Evolutionary conservation across 2,113 vertebrate species (phyloP).

Genomic region (Pollimyrus isidori): DNA sequence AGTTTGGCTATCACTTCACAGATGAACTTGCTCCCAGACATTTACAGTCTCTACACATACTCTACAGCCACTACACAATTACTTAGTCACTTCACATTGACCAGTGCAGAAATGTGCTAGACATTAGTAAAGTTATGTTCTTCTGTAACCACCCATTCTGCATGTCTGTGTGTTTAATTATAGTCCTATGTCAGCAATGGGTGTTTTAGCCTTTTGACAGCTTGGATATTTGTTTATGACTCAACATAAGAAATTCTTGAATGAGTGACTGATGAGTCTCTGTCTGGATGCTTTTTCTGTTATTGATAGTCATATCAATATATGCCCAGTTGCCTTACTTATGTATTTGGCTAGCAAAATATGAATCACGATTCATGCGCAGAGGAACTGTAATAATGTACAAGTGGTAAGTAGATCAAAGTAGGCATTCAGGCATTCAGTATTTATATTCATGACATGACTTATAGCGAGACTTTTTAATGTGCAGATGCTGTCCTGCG

Average conservation of each 20-base stretch:
- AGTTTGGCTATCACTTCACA: background rate
- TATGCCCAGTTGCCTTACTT: background rate
- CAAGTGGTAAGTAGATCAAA: background rate
- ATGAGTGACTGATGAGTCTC: background rate
- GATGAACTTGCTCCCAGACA: background rate
- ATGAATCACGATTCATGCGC: background rate
- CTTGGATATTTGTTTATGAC: background rate
- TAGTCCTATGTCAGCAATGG: background rate
- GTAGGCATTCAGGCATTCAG: background rate
- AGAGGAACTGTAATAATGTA: no score
- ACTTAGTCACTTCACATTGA: background rate
- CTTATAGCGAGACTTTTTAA: background rate
- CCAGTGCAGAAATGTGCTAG: background rate
- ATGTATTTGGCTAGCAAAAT: background rate
- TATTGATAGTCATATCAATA: background rate
- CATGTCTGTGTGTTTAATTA: background rate
- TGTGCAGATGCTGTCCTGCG: slow-evolving; percentile 90
- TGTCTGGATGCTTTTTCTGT: background rate
- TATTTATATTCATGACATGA: background rate
- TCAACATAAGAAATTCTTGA: background rate
- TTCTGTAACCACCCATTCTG: background rate
- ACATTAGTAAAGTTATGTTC: background rate
- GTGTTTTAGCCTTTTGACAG: background rate
- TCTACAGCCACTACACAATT: background rate
- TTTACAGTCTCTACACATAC: background rate